These are phyloP conservation scores for Pseudopodoces humilis DNA, from an alignment of 2,113 vertebrate species.

Conservation along the genomic window DNA sequence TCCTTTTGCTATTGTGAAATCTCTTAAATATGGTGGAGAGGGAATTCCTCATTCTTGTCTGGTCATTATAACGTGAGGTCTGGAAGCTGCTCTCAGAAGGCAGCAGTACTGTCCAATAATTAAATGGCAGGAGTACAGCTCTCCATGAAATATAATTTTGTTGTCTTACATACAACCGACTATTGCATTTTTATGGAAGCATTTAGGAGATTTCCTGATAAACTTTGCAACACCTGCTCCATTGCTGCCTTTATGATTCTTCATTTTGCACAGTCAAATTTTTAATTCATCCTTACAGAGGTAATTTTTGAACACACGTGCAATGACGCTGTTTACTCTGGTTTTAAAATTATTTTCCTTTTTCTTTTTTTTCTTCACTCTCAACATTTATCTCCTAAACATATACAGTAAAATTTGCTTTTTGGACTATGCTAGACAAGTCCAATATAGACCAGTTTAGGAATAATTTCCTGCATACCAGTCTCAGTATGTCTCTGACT, in stretches of 20 bases:
- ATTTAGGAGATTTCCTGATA: conserved; percentile 1
- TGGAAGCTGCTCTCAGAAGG: not conserved
- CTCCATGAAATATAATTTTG: not conserved
- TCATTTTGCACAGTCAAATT: not conserved
- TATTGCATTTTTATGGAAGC: not conserved
- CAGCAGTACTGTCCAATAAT: not conserved
- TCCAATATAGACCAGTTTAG: not conserved
- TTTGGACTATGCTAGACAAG: not conserved
- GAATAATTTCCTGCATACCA: not conserved
- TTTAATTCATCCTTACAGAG: not conserved
- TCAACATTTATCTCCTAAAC: not conserved
- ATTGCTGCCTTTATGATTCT: not conserved
- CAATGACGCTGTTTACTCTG: not conserved
- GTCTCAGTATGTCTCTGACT: not conserved
- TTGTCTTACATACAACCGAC: not conserved
- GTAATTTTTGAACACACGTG: not conserved
- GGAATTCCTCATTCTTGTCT: not conserved
- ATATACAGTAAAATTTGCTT: not conserved
- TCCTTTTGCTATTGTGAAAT: not conserved
- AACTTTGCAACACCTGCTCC: not conserved
- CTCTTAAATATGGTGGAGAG: not conserved
- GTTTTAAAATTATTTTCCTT: not conserved
- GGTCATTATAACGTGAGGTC: not conserved
- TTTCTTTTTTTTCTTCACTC: not conserved
- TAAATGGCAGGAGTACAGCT: not conserved